These are phyloP conservation scores for Patella depressa DNA, from an alignment of 2,888 invertebrate genomes.

Conservation along the genomic window DNA sequence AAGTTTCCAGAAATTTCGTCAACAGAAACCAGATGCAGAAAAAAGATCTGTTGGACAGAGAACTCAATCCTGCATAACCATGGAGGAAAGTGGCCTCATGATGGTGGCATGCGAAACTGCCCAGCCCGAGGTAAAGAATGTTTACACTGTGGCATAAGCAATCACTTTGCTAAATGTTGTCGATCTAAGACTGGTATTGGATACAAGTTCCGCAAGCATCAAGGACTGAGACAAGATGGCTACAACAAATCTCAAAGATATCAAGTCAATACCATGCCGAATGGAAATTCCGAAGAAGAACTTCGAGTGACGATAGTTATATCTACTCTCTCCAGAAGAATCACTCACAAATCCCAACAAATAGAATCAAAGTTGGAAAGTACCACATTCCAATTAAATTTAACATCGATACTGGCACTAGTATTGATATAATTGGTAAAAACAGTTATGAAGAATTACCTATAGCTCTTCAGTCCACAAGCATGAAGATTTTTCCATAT, in stretches of 20 bases:
- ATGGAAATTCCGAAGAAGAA: neutral
- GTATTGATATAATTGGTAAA: conserved; percentile 20
- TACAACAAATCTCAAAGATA: neutral
- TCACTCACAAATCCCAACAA: neutral
- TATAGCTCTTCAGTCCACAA: neutral
- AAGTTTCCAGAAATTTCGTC: neutral
- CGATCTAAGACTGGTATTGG: conserved; percentile 15
- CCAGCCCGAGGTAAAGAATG: conserved; percentile 19
- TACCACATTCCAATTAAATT: neutral
- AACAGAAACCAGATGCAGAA: neutral
- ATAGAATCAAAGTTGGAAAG: neutral
- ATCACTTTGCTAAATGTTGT: conserved; percentile 20
- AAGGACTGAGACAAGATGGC: neutral
- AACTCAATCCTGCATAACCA: conserved; percentile 3
- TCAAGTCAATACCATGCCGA: neutral
- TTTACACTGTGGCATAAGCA: neutral
- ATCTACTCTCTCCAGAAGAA: conserved; percentile 3
- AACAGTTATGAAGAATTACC: conserved; percentile 5
- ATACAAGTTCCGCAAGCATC: neutral
- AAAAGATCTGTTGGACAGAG: neutral
- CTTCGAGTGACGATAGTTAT: neutral
- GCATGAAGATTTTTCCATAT: conserved; percentile 12
- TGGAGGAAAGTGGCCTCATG: conserved; percentile 15
- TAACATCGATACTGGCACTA: conserved; percentile 15
- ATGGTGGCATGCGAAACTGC: neutral